Base-by-base conservation (phyloP, 2,888 invertebrate species). In the Xestobium rufovillosum region DNA sequence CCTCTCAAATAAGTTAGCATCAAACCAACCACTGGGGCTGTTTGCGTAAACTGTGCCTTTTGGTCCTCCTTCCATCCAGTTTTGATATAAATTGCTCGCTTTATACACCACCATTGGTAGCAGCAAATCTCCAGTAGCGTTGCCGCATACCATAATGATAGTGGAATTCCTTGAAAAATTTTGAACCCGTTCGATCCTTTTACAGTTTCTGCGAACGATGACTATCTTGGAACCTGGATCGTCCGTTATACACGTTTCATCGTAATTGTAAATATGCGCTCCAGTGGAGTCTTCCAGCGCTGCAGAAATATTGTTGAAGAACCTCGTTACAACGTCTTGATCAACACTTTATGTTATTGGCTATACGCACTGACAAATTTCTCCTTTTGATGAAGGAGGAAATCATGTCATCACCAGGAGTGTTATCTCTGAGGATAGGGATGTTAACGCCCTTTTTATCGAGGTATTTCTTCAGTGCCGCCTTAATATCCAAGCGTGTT, bases 171-270 rank as follows among this genome's bases (percentile, higher is more conserved):
- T 19, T 19, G n/a, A 19, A 19, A 31, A 36, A 32, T 59, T 51
- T 26, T 50, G 43, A 14, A 59, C 48, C 10, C 49, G 36, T 42
- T 60, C 53, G 12, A n/a, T n/a, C n/a, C n/a, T n/a, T n/a, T n/a
- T 56, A 3, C 32, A 34, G n/a, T n/a, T n/a, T n/a, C n/a, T n/a
- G n/a, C n/a, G n/a, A n/a, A n/a, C n/a, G n/a, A n/a, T n/a, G n/a
- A 51, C 44, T 37, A 49, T 55, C 36, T 48, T 47, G 13, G 41
- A 37, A 1, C 56, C 57, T 26, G 59, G 55, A 32, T 64, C 55
- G 38, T 61, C 58, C 4, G 48, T 37, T 3, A 64, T 40, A 34
- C 57, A 57, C 2, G 56, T 60, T 39, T 61, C 59, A 39, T 62
- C 57, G 45, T 58, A 63, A 36, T 64, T 63, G 30, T 38, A 39